Evolutionary conservation across 1,140 invertebrate genomes (phyloP).

Genomic region (Drosophila pectinifera): DNA sequence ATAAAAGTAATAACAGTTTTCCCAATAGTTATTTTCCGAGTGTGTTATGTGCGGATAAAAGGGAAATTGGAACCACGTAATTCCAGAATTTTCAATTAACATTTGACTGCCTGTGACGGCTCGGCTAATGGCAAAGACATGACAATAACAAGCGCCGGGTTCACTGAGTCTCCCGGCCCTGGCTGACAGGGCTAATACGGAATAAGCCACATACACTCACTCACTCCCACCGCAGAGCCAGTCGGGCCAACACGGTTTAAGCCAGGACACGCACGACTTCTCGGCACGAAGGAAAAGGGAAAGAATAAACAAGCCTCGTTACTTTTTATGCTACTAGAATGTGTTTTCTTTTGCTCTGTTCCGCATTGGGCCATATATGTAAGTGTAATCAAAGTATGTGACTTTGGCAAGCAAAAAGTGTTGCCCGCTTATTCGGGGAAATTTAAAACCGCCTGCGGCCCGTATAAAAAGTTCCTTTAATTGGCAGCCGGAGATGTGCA

Average conservation of each 20-base stretch:
- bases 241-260: conserved; percentile 61
- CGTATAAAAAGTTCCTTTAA: conserved; percentile 60
- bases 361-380: conserved; percentile 36
- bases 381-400: conserved; percentile 74
- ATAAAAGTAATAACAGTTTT: neutral
- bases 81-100: conserved; percentile 77
- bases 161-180: no score
- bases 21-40: neutral
- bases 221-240: conserved; percentile 9
- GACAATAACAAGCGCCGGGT: conserved; percentile 76
- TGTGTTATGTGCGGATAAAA: neutral
- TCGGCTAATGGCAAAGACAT: conserved; percentile 72
- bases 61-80: conserved; percentile 30
- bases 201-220: conserved; percentile 12
- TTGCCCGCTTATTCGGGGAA: conserved; percentile 47
- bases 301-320: conserved; percentile 70
- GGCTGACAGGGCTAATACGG: conserved; percentile 57
- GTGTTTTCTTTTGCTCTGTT: conserved; percentile 11
- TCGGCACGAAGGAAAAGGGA: conserved; percentile 20
- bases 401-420: conserved; percentile 58
- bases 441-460: conserved; percentile 51
- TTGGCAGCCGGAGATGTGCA: conserved; percentile 53
- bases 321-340: conserved; percentile 65
- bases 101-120: conserved; percentile 67
- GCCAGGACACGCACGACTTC: conserved; percentile 66